Evolutionary conservation across 2,888 invertebrate genomes (phyloP).

Genomic region (Bellardia pandia): DNA sequence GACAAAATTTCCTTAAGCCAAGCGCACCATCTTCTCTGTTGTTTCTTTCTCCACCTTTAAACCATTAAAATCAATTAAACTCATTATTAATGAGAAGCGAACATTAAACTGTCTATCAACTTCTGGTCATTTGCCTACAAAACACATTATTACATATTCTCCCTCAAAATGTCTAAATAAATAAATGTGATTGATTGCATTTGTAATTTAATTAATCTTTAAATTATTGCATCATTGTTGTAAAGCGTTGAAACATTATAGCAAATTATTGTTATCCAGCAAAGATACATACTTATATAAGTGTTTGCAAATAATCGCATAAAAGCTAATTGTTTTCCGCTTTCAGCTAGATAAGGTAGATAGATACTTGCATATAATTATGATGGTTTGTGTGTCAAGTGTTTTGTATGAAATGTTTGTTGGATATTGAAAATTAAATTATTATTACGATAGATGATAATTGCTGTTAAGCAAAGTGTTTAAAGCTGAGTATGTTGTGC

Average conservation of each 20-base stretch:
- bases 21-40: no score
- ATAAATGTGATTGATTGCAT: neutral
- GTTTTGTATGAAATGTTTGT: constrained; percentile 15
- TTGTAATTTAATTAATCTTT: constrained; percentile 24
- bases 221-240: constrained; percentile 18
- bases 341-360: neutral
- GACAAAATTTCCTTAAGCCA: no score
- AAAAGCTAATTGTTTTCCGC: constrained; percentile 47
- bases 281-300: neutral
- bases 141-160: neutral
- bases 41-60: no score
- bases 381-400: constrained; percentile 7
- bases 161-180: neutral
- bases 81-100: no score
- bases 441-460: neutral
- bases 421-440: constrained; percentile 24
- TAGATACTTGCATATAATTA: constrained; percentile 1
- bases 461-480: neutral
- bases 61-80: neutral
- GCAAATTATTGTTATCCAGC: neutral
- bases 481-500: neutral
- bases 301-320: neutral
- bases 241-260: neutral
- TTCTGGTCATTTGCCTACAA: neutral
- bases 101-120: neutral